Evolutionary conservation across 2,888 invertebrate genomes (phyloP).

Genomic region (Trichacis sp.): DNA sequence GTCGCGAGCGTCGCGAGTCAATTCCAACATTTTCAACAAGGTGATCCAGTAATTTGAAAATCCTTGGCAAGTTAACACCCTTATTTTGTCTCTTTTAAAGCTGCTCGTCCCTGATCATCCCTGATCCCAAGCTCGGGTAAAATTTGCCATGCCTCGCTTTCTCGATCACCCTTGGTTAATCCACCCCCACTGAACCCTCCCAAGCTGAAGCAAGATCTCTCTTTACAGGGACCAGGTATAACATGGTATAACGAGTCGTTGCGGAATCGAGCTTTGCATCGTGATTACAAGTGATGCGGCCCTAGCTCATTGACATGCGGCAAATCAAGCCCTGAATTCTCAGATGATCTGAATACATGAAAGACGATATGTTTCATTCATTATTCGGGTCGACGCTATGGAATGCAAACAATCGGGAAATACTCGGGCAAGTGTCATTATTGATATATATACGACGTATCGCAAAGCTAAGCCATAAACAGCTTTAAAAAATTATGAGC

Average conservation of each 20-base stretch:
- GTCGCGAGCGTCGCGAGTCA: conserved; percentile 52
- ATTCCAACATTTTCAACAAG: conserved; percentile 49
- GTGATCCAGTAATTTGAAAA: conserved; percentile 61
- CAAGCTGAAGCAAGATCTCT: conserved; percentile 20
- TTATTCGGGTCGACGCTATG: conserved; percentile 15
- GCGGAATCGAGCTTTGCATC: conserved; percentile 29
- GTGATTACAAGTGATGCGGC: conserved; percentile 28
- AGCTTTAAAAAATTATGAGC: no score
- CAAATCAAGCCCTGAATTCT: conserved; percentile 17
- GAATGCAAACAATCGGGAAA: conserved; percentile 14
- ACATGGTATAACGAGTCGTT: conserved; percentile 28
- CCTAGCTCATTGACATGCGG: conserved; percentile 34
- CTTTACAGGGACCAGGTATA: conserved; percentile 20
- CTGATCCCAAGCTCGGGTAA: conserved; percentile 13
- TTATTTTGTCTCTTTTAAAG: conserved; percentile 14
- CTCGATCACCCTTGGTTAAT: conserved; percentile 23
- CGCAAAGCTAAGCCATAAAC: no score
- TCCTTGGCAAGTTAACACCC: conserved; percentile 53
- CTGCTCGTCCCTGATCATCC: not conserved
- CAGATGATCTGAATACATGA: conserved; percentile 27
- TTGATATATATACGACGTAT: no score
- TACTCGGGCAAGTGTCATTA: no score
- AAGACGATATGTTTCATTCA: conserved; percentile 25
- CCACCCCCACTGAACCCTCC: conserved; percentile 5
- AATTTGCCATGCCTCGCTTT: conserved; percentile 26